Conservation (phyloP, 2,888 invertebrate species). For the Pediacus dermestoides region DNA sequence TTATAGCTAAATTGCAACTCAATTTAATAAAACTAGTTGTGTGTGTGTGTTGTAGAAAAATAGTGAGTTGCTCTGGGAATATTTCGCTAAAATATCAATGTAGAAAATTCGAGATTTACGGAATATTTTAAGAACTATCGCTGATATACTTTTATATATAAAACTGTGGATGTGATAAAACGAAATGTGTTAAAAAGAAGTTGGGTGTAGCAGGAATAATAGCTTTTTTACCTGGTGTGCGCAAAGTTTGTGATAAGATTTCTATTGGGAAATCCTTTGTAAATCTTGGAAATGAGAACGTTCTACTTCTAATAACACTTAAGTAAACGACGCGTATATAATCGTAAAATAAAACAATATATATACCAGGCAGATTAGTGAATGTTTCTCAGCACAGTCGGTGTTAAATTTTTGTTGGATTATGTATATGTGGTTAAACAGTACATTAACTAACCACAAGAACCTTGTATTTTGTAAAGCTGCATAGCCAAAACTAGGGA, state of each 20-base stretch:
- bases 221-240: neutral
- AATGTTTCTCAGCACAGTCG: neutral
- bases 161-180: slow-evolving; percentile 1
- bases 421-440: slow-evolving; percentile 34
- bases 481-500: too few relatives aligned
- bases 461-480: slow-evolving; percentile 8
- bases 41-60: too few relatives aligned
- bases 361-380: slow-evolving; percentile 19
- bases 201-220: neutral
- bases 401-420: slow-evolving; percentile 26
- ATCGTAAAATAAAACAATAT: slow-evolving; percentile 20
- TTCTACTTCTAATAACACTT: slow-evolving; percentile 21
- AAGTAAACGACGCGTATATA: slow-evolving; percentile 22
- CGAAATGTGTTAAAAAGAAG: slow-evolving; percentile 5
- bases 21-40: too few relatives aligned
- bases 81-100: too few relatives aligned
- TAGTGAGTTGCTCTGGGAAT: too few relatives aligned
- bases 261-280: slow-evolving; percentile 13
- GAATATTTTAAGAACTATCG: too few relatives aligned
- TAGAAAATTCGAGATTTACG: too few relatives aligned
- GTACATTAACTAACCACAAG: slow-evolving; percentile 34
- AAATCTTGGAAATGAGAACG: slow-evolving; percentile 15
- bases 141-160: too few relatives aligned
- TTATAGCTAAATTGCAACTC: too few relatives aligned
- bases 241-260: slow-evolving; percentile 12